Evolutionary conservation across 2,797 vertebrate genomes (phyloP).

Genomic region (Artibeus lituratus): DNA sequence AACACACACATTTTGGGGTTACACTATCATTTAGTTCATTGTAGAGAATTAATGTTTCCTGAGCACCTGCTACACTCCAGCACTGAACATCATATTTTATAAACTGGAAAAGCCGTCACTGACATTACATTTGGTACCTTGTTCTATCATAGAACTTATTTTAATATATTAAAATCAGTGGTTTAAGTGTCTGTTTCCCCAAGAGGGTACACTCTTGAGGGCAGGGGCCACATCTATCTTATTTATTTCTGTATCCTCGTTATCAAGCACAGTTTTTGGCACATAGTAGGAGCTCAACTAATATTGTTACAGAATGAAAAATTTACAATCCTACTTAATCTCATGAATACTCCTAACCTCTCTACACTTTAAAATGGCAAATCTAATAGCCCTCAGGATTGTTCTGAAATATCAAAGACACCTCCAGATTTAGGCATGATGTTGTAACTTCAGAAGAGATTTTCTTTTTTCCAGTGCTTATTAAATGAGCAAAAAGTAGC

Average conservation of each 20-base stretch:
- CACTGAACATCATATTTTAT: background rate
- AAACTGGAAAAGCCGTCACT: background rate
- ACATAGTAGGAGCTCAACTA: background rate
- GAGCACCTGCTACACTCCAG: background rate
- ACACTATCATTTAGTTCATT: background rate
- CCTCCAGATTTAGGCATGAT: background rate
- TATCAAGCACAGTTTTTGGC: background rate
- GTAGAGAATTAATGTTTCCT: background rate
- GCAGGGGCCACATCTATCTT: background rate
- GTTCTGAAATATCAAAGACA: background rate
- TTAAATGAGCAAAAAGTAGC: background rate
- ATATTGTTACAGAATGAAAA: slow-evolving; percentile 12
- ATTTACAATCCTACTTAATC: background rate
- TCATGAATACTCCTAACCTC: background rate
- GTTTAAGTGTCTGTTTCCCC: background rate
- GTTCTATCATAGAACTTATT: background rate
- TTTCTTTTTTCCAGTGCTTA: background rate
- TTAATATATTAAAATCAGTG: background rate
- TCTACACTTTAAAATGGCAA: slow-evolving; percentile 22
- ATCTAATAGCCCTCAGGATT: background rate
- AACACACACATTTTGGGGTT: background rate
- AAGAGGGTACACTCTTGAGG: background rate
- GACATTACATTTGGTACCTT: background rate
- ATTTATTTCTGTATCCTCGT: background rate
- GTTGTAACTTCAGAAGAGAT: background rate